Percentiles rank a stretch among this genome's conserved stretches.
Conservation (phyloP, 2,113 vertebrate genomes). For the Brachypteracias leptosomus region DNA sequence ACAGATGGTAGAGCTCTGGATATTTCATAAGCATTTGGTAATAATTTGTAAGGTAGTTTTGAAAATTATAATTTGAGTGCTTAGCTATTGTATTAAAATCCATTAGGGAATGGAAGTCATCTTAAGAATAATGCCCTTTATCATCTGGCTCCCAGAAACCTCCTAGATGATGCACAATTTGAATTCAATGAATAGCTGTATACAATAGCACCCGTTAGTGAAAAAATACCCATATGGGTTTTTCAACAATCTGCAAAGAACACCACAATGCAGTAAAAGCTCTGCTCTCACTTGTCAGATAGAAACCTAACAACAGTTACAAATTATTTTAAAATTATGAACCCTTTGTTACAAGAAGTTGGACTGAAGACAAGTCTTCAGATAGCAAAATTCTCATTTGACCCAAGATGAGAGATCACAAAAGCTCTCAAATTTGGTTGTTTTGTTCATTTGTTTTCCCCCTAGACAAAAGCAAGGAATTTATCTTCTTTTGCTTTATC, state of each 20-base stretch:
- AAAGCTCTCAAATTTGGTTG: neutral
- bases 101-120: neutral
- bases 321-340: neutral
- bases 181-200: neutral
- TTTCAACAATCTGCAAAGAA: neutral
- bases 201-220: neutral
- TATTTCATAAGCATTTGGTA: neutral
- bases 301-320: neutral
- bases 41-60: neutral
- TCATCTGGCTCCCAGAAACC: neutral
- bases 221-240: neutral
- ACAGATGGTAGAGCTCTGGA: neutral
- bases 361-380: neutral
- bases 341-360: neutral
- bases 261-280: neutral
- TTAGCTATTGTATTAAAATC: neutral
- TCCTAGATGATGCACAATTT: neutral
- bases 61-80: neutral
- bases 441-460: neutral
- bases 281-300: neutral
- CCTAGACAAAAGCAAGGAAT: neutral
- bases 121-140: neutral
- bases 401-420: neutral
- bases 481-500: neutral
- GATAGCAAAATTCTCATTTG: neutral